Evolutionary conservation across 2,888 invertebrate species (phyloP), one percentile per base, ranked within the genome.

Genomic region (Scaptomyza flava): DNA sequence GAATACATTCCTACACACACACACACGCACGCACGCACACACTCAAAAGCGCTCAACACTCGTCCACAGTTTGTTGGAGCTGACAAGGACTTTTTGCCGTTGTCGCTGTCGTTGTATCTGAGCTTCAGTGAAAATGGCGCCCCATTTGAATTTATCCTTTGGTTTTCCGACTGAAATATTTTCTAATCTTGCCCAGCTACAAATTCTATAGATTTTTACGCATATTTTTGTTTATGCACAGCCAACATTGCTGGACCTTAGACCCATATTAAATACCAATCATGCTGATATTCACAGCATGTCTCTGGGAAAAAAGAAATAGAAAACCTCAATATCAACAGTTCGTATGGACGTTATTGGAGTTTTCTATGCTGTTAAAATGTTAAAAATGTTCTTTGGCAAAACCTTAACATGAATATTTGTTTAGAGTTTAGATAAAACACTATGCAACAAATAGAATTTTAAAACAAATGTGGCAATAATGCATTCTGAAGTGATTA

Each of bases 71-170:
- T 47, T 47, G 9, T 31, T 50, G 50, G 31, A 41, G 27, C 52
- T 47, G 56, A 30, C 14, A 14, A 33, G 27, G 20, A 50, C 38
- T 65, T 54, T 50, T 20, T 34, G 34, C n/a, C 11, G 17, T 17
- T 17, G 17, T 17, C 31, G 23, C 38, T 70, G 69, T 53, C 45
- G 17, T 41, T 41, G 41, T 9, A 9, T 52, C 8, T 36, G 57
- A 27, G n/a, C 48, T 53, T 52, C 31, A 17, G 47, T 31, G 34
- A 27, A 27, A 27, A 27, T 27, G 34, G 41, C 34, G 17, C 14
- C 58, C 54, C 58, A 62, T 60, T 59, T 57, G 57, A 63, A 57
- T 63, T 71, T 63, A 48, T 62, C 67, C 71, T 60, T 75, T 62
- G 67, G 56, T 59, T 57, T 53, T 57, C 47, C 45, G 67, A 36